Percentiles rank a stretch among this genome's conserved stretches.
Conservation (phyloP, 2,888 invertebrate species). For the Cotesia congregata region DNA sequence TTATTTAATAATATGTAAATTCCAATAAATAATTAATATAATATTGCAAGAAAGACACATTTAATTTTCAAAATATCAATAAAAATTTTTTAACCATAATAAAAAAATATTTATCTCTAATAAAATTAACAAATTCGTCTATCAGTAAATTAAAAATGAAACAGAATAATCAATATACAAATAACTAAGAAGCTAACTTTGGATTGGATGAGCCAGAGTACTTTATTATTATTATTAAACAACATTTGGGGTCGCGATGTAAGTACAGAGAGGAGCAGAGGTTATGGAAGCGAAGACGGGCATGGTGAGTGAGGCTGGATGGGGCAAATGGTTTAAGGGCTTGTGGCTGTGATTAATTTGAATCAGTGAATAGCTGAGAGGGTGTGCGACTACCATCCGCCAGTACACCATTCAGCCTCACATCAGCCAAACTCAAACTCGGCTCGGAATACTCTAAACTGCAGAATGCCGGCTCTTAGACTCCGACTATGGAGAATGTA, state of each 20-base stretch:
- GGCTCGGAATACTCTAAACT: slow-evolving; percentile 15
- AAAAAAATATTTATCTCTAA: too few relatives aligned
- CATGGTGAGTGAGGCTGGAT: slow-evolving; percentile 16
- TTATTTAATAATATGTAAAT: too few relatives aligned
- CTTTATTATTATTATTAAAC: slow-evolving; percentile 5
- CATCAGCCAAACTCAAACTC: neutral
- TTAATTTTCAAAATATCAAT: too few relatives aligned
- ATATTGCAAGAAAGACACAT: too few relatives aligned
- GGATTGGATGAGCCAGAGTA: slow-evolving; percentile 31
- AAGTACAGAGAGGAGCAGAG: slow-evolving; percentile 19
- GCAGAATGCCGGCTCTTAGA: neutral
- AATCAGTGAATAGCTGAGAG: slow-evolving; percentile 68
- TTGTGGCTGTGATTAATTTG: slow-evolving; percentile 69
- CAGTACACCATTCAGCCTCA: slow-evolving; percentile 18
- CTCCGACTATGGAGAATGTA: slow-evolving; percentile 13
- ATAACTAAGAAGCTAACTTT: neutral
- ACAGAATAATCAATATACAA: neutral
- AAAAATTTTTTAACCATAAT: too few relatives aligned
- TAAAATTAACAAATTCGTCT: neutral
- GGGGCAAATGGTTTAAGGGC: slow-evolving; percentile 37
- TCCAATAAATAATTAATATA: too few relatives aligned
- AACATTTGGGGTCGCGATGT: slow-evolving; percentile 18
- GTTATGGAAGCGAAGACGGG: slow-evolving; percentile 6
- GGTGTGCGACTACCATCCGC: slow-evolving; percentile 41
- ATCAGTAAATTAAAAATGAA: neutral